Conservation (phyloP, 2,797 vertebrate genomes). For the Chlorospingus flavigularis region DNA sequence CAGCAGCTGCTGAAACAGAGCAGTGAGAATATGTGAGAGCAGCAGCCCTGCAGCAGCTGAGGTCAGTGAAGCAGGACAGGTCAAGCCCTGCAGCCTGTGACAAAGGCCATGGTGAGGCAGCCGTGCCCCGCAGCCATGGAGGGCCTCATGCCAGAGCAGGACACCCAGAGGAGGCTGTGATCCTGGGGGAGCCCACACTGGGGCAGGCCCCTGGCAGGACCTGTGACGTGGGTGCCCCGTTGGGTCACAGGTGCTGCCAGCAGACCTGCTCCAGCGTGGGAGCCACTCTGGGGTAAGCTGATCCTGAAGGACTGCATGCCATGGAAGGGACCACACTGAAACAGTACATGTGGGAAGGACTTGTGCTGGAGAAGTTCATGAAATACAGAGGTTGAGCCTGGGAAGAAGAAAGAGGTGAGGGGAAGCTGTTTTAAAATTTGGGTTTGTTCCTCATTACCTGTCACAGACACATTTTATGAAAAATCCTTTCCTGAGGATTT, state of each 20-base stretch:
- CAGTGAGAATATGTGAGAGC: not conserved
- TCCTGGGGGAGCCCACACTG: not conserved
- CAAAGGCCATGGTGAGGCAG: no score
- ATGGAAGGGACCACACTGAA: not conserved
- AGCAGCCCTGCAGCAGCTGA: not conserved
- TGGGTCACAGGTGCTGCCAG: not conserved
- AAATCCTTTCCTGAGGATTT: no score
- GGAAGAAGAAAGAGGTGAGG: not conserved
- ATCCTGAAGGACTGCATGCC: not conserved
- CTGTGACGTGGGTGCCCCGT: rapidly evolving
- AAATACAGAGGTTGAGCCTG: not conserved
- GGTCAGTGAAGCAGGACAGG: not conserved
- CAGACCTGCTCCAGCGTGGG: not conserved
- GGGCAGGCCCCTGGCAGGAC: not conserved
- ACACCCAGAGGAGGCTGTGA: not conserved
- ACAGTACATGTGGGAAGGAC: not conserved
- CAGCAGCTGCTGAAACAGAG: not conserved
- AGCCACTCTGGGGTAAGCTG: not conserved
- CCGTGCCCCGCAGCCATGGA: not conserved
- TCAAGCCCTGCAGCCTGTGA: no score
- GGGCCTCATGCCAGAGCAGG: not conserved
- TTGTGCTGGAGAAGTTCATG: not conserved
- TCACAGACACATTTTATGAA: no score
- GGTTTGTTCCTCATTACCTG: not conserved
- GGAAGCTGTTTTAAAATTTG: not conserved